Evolutionary conservation across 2,797 vertebrate species (phyloP).

Genomic region (Aythya fuligula): DNA sequence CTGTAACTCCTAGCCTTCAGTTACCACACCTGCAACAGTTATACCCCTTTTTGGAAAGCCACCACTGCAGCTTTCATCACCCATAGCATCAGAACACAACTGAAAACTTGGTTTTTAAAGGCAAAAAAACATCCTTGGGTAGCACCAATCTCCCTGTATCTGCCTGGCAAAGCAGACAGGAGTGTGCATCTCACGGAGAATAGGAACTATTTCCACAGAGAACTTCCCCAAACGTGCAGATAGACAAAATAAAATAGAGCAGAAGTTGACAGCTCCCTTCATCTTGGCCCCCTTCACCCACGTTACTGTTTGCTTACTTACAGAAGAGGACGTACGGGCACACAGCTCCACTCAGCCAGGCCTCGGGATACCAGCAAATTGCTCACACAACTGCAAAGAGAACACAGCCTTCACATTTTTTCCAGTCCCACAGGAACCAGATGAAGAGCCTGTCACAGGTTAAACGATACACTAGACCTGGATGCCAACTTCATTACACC

Average conservation of each 20-base stretch:
- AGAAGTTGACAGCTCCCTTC: background rate
- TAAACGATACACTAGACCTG: background rate
- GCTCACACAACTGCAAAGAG: background rate
- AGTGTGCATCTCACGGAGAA: background rate
- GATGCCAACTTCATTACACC: background rate
- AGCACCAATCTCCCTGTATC: background rate
- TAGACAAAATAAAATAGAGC: background rate
- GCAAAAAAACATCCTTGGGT: background rate
- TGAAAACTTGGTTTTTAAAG: background rate
- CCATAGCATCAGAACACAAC: background rate
- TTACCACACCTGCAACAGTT: background rate
- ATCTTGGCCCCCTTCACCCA: background rate
- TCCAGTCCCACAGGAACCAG: background rate
- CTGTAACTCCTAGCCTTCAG: background rate
- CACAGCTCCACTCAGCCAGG: rapidly evolving
- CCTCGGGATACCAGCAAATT: background rate
- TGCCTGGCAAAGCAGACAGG: background rate
- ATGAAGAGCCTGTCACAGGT: background rate
- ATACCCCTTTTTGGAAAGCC: background rate
- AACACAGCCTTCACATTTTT: background rate
- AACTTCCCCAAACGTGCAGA: background rate
- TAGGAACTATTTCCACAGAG: background rate
- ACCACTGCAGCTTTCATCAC: background rate
- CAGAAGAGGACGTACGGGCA: background rate
- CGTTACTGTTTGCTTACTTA: background rate